Base-by-base conservation (phyloP, 2,888 invertebrate genomes). In the Eristalis pertinax region DNA sequence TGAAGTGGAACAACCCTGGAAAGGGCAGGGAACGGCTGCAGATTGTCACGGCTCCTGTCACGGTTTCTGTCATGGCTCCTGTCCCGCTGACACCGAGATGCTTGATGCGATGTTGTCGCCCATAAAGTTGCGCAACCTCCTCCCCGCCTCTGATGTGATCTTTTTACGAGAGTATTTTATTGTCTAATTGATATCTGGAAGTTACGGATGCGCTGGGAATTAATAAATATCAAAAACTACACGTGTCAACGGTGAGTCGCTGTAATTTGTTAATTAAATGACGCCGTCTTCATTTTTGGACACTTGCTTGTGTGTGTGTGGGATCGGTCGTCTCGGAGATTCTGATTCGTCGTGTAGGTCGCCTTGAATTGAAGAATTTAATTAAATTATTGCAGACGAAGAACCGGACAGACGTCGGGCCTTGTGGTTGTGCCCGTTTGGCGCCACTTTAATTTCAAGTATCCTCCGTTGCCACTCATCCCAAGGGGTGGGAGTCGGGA, bases 1-100 rank as follows among this genome's bases (percentile, higher is more conserved):
- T 72, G 76, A 50, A 43, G 75, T 75, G 26, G 69, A 70, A 76
- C 60, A 75, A 68, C 75, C 81, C 74, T 74, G 74, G 75, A 64
- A 43, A 65, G 58, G 60, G 76, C 74, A 69, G n/a, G 3, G 62
- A 10, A 24, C 32, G 15, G 41, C 19, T n/a, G n/a, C 19, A 19
- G 50, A 50, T 50, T 50, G 50, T 50, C 50, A 50, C 50, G 1
- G 19, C 19, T 50, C 19, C 50, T 50, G 50, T 50, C 50, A 19
- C 19, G 5, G 19, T 4, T 50, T 7, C 50, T 50, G 50, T 19
- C 19, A 32, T 5, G 32, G 32, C 32, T 32, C 32, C 32, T 32
- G 7, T 19, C 19, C 22, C 62, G 41, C 32, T 64, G 64, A 70
- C 35, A 35, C 50, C 15, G 15, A 29, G 67, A 26, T 62, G 32